Evolutionary conservation across 2,113 vertebrate species (phyloP).

Genomic region (Gallinago jamesoni): DNA sequence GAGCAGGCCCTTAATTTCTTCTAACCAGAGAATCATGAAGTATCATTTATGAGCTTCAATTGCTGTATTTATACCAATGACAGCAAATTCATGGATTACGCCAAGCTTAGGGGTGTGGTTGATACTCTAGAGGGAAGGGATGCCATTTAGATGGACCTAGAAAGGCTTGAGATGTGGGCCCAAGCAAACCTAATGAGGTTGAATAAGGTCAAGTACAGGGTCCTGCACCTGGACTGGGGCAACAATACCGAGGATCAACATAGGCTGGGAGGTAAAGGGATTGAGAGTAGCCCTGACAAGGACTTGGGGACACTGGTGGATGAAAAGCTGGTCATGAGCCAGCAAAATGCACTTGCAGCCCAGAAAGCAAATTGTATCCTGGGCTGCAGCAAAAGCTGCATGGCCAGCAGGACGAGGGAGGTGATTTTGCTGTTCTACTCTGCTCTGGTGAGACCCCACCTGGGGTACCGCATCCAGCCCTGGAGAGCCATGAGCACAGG

Average conservation of each 20-base stretch:
- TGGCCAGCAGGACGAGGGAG: not conserved
- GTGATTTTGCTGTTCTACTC: not conserved
- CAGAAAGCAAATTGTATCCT: not conserved
- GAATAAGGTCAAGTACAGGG: not conserved
- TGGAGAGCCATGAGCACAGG: accelerated
- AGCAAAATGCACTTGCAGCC: accelerated
- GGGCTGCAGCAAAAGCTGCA: not conserved
- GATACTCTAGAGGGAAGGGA: not conserved
- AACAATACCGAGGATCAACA: not conserved
- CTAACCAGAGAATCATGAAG: not conserved
- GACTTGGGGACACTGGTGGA: not conserved
- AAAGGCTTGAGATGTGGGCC: not conserved
- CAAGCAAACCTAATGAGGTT: not conserved
- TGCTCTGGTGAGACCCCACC: not conserved
- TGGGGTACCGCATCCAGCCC: accelerated
- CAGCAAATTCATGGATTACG: not conserved
- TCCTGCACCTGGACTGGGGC: accelerated
- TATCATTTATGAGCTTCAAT: not conserved
- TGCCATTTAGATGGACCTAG: not conserved
- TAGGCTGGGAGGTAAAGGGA: not conserved
- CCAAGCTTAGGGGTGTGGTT: not conserved
- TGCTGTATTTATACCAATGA: not conserved
- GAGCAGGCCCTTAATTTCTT: not conserved
- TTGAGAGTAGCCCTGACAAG: not conserved
- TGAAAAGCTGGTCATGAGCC: accelerated